Percentiles rank a stretch among this genome's conserved stretches.
These are phyloP conservation scores for Branchellion lobata DNA, from an alignment of 2,888 invertebrate species.

Conservation along the genomic window DNA sequence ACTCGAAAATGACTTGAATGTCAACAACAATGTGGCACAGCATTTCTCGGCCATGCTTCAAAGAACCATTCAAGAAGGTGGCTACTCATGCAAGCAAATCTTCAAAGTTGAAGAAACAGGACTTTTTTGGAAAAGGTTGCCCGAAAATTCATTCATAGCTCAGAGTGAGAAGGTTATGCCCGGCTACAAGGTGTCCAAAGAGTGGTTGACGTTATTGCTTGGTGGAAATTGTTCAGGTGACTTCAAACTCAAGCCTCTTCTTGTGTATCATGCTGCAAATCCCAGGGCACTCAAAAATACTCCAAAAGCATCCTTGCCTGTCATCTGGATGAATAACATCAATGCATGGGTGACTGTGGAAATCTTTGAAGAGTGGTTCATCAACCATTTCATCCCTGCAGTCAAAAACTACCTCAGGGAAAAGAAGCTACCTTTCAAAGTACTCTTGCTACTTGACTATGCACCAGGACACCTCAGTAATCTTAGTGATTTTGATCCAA, in stretches of 20 bases:
- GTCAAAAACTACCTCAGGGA: slow-evolving; percentile 5
- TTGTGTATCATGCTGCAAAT: slow-evolving; percentile 22
- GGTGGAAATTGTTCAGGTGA: slow-evolving; percentile 21
- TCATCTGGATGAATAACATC: slow-evolving; percentile 17
- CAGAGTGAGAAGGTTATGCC: slow-evolving; percentile 10
- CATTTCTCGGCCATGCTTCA: not conserved
- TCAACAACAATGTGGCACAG: not conserved
- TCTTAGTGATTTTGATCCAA: not conserved
- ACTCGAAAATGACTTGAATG: not conserved
- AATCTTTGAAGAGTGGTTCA: slow-evolving; percentile 31
- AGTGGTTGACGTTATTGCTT: slow-evolving; percentile 12
- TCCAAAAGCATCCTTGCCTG: slow-evolving; percentile 27
- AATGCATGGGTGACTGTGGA: slow-evolving; percentile 10
- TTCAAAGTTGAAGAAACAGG: slow-evolving; percentile 31
- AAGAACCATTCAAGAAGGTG: slow-evolving; percentile 1
- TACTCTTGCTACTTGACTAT: slow-evolving; percentile 13
- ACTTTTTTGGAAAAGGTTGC: slow-evolving; percentile 31
- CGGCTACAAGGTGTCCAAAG: slow-evolving; percentile 6
- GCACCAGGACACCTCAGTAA: slow-evolving; percentile 11
- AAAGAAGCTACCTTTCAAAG: slow-evolving; percentile 9
- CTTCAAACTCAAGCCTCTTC: slow-evolving; percentile 25
- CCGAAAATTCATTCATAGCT: not conserved
- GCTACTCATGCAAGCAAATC: slow-evolving; percentile 13
- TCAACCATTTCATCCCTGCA: slow-evolving; percentile 1
- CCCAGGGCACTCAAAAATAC: slow-evolving; percentile 12